phyloP scores from a whole-genome alignment of 2,888 invertebrate genomes.

The Xylocampa areola region DNA sequence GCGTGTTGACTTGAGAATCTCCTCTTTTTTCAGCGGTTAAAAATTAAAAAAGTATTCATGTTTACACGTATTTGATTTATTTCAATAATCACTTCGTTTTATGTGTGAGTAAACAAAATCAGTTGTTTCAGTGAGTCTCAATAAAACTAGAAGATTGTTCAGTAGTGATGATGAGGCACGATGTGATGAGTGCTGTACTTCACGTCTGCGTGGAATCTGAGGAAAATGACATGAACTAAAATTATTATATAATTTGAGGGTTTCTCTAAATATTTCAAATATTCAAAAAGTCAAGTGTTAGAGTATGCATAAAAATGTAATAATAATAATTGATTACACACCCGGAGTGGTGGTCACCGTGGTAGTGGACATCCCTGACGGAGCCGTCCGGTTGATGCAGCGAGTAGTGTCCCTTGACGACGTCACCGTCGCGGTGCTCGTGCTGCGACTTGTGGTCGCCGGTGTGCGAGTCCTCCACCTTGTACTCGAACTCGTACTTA shows the following conservation, averaged over 20 bases:
- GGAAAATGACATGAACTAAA: constrained; percentile 18
- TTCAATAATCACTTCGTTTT: too few relatives aligned
- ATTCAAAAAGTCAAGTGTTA: too few relatives aligned
- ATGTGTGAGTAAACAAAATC: neutral
- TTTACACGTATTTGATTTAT: too few relatives aligned
- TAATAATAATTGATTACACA: neutral
- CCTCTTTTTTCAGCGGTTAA: too few relatives aligned
- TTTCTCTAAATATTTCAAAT: too few relatives aligned
- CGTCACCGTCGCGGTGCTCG: constrained; percentile 84
- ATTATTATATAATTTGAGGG: neutral
- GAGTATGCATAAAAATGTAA: neutral
- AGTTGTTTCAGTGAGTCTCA: neutral
- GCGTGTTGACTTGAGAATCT: too few relatives aligned
- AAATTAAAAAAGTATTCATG: too few relatives aligned
- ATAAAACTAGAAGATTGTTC: neutral
- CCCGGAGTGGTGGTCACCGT: constrained; percentile 69
- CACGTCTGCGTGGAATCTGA: constrained; percentile 72
- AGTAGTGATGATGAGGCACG: constrained; percentile 63
- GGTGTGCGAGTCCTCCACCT: constrained; percentile 87
- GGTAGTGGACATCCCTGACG: constrained; percentile 85
- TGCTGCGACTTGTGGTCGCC: constrained; percentile 86
- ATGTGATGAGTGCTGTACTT: constrained; percentile 69
- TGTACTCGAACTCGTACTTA: constrained; percentile 87
- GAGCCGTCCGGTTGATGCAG: constrained; percentile 87
- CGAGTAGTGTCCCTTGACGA: constrained; percentile 71